phyloP scores from a whole-genome alignment of 2,113 vertebrate genomes.

The Megalops atlanticus region DNA sequence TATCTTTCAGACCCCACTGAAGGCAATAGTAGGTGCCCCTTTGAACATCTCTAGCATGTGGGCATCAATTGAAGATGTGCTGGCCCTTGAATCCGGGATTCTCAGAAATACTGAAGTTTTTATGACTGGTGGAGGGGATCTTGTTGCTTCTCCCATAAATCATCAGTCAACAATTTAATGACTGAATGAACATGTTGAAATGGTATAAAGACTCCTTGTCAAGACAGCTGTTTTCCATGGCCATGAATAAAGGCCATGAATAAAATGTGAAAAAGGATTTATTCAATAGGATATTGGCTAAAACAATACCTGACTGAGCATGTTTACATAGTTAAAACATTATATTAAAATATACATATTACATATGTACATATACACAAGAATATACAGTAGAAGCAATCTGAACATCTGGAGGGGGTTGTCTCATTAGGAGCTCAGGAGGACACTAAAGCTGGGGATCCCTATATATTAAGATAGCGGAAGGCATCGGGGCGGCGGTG shows the following conservation, averaged over 20 bases:
- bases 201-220: constrained; percentile 10
- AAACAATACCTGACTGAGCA: not conserved
- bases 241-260: not conserved
- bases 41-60: constrained; percentile 19
- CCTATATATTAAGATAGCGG: not conserved
- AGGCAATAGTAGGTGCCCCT: not conserved
- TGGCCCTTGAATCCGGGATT: constrained; percentile 14
- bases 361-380: too few relatives aligned
- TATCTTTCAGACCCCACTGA: constrained; percentile 12
- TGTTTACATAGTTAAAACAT: not conserved
- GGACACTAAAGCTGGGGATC: not conserved
- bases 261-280: constrained; percentile 1
- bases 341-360: too few relatives aligned
- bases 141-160: constrained; percentile 16
- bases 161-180: constrained; percentile 12
- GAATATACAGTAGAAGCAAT: constrained; percentile 9
- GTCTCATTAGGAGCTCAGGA: not conserved
- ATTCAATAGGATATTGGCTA: not conserved
- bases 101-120: constrained; percentile 5
- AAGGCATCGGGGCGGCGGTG: not conserved
- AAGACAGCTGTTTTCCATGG: not conserved
- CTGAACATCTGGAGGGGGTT: constrained; percentile 29
- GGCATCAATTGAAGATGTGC: constrained; percentile 7
- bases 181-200: constrained; percentile 3
- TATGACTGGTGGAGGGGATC: constrained; percentile 5